Base-by-base conservation (phyloP, 2,113 vertebrate species). In the Coptodon rendalli region DNA sequence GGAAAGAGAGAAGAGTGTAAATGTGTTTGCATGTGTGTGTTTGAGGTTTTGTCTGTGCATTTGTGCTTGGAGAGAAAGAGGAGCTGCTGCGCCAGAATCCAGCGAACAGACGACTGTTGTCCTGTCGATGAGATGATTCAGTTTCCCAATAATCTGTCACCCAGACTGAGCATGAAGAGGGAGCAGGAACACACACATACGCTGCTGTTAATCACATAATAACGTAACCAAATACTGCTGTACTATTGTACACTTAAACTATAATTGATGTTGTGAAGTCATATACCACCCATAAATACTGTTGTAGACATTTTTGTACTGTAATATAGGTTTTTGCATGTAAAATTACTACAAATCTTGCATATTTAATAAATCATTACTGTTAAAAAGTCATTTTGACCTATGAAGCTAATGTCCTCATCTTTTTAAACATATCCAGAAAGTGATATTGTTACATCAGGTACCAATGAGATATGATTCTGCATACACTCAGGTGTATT, bases 51-150 rank as follows among this genome's bases (percentile, higher is more conserved):
- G 52, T 22, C 50, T 7, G 36, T 63, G 48, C n/a, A 11, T 45
- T 13, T 76, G 40, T 81, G 22, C 34, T 50, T 27, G 29, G 5
- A 43, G 29, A 24, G 38, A 54, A 71, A 7, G 93, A 93, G 92
- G 90, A 94, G 79, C 93, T 96, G 93, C 81, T 95, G 96, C 97
- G 97, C 96, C 97, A 97, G 96, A 97, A 97, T 27, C 91, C 96
- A 95, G 97, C 96, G 17, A 13, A 50, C 22, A 7, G 43, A n/a
- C 27, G 17, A 31, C 73, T 2, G 71, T n/a, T 0, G 27, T 50
- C 71, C 95, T 95, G 97, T 96, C 94, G 92, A 96, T 96, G 96
- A 97, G 96, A 96, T 95, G 94, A 94, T 71, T 3, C 19, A 2
- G n/a, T 68, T 68, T 8, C 36, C 19, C 19, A 68, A 38, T 38